Evolutionary conservation across 2,797 vertebrate species (phyloP).

Genomic region (Lepilemur septentrionalis): DNA sequence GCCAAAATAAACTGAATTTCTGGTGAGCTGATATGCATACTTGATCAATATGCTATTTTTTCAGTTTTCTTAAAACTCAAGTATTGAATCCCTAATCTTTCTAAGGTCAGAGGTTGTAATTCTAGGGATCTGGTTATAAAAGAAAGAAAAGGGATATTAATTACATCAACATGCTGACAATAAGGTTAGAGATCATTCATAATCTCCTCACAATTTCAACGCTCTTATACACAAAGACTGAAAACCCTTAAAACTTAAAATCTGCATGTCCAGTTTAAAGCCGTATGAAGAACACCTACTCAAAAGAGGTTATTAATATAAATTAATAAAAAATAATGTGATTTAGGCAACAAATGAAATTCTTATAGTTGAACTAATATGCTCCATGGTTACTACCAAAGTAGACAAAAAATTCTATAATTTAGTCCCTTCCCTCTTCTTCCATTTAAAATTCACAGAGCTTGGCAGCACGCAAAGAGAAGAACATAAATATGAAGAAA

Average conservation of each 20-base stretch:
- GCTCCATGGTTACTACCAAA: not conserved
- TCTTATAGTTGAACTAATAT: not conserved
- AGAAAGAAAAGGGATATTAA: not conserved
- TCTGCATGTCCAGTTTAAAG: not conserved
- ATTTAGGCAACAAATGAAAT: not conserved
- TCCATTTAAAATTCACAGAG: not conserved
- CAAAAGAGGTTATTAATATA: not conserved
- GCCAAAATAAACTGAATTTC: not conserved
- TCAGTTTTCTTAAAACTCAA: not conserved
- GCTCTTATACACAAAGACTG: not conserved
- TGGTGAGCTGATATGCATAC: not conserved
- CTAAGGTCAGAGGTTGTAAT: constrained; percentile 8
- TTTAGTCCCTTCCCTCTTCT: not conserved
- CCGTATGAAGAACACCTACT: not conserved
- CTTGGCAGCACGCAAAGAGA: not conserved
- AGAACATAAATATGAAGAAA: not conserved
- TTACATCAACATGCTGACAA: not conserved
- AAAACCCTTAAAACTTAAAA: not conserved
- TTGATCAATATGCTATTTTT: not conserved
- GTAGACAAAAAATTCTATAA: not conserved
- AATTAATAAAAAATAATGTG: not conserved
- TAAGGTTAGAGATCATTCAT: not conserved
- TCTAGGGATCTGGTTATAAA: not conserved
- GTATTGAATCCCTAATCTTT: not conserved
- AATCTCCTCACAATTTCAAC: not conserved